Base-by-base conservation (phyloP, 2,797 vertebrate genomes). In the Enteromius mattozi region DNA sequence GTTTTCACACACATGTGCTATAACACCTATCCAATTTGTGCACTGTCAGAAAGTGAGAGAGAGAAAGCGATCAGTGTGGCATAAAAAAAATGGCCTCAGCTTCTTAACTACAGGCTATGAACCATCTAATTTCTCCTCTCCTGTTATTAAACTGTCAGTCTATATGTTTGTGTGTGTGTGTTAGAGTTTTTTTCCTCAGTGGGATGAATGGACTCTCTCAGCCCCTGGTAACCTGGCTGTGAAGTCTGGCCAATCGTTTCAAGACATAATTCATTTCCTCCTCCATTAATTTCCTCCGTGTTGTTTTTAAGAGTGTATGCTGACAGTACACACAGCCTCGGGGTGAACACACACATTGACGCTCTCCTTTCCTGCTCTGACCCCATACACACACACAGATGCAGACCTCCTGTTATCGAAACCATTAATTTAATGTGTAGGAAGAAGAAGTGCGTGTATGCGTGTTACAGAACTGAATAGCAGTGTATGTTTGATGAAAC, bases 281-380 rank as follows among this genome's bases (percentile, higher is more conserved):
- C 19, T 24, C 42, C 51, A 33, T 72, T 79, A 19, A 83, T 82
- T 81, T 85, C 84, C 66, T 82, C 66, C 47, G 51, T 82, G 85
- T 86, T 83, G 85, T 66, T 82, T 87, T 85, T 78, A 81, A 85
- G 78, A 85, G 70, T 84, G 33, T 17, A 59, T 49, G 30, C 30
- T 59, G 59, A 68, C 61, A 68, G 75, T 56, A 78, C 45, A 78
- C 56, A 78, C 63, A 63, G 82, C 74, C 86, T 80, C 19, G 21
- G 80, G 83, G 42, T 74, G 35, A 72, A 84, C 65, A 86, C 86
- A 84, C 76, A 84, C 71, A 83, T 37, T 79, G 45, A 66, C 8
- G 37, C 40, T 59, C 81, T 33, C 1, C 42, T 59, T 21, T 63
- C 56, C 27, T 72, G 47, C 80, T 65, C 27, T 65, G 61, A 65